These are phyloP conservation scores for Noctuana brunneofusca DNA, from an alignment of 2,888 invertebrate genomes.

Conservation along the genomic window DNA sequence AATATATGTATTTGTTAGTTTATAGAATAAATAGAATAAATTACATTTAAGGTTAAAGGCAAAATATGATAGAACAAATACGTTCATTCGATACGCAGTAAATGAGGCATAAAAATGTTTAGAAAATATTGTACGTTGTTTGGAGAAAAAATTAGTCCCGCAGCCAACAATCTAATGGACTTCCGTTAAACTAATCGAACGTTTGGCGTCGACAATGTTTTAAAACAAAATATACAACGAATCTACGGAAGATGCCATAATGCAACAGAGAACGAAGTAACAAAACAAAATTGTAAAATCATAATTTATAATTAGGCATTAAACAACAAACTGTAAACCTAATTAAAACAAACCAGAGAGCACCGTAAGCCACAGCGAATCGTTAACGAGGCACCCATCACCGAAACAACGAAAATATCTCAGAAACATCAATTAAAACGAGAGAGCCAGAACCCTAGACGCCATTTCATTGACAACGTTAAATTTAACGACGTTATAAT, in stretches of 20 bases:
- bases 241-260: too few relatives aligned
- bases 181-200: slow-evolving; percentile 3
- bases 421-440: slow-evolving; percentile 18
- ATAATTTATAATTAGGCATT: not conserved
- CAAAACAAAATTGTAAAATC: slow-evolving; percentile 1
- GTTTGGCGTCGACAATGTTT: not conserved
- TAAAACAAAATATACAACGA: not conserved
- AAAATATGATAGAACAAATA: too few relatives aligned
- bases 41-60: too few relatives aligned
- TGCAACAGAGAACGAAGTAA: not conserved
- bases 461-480: slow-evolving; percentile 23
- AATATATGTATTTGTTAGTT: too few relatives aligned
- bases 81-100: too few relatives aligned
- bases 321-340: slow-evolving; percentile 5
- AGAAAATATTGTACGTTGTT: not conserved
- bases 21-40: too few relatives aligned
- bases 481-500: not conserved
- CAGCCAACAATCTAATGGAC: slow-evolving; percentile 12
- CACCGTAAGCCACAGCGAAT: slow-evolving; percentile 10
- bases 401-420: slow-evolving; percentile 24
- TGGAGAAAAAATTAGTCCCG: not conserved
- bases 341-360: slow-evolving; percentile 17
- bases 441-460: slow-evolving; percentile 17
- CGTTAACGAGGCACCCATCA: not conserved
- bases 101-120: not conserved